Conservation (phyloP, 1,140 invertebrate genomes). For the Ditylenchus dipsaci region DNA sequence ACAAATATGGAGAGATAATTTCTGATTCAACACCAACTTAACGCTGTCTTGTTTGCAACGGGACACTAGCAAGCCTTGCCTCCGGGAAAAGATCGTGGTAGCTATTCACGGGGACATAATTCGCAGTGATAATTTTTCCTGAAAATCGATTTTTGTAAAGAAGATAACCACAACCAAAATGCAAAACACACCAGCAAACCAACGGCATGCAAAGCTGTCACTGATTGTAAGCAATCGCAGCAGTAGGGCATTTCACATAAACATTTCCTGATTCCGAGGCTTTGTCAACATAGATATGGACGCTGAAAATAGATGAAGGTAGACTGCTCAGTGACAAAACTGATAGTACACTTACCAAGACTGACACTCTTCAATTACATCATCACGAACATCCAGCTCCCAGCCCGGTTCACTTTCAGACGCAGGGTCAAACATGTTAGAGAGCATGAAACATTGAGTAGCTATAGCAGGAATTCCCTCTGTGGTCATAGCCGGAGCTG, state of each 20-base stretch:
- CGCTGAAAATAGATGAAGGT: slow-evolving; percentile 37
- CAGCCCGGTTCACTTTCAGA: slow-evolving; percentile 80
- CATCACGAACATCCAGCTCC: slow-evolving; percentile 91
- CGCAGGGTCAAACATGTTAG: slow-evolving; percentile 97
- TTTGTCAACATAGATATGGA: slow-evolving; percentile 95
- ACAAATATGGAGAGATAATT: too few species aligned
- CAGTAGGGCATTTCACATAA: slow-evolving; percentile 95
- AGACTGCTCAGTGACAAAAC: too few species aligned
- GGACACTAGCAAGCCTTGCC: slow-evolving; percentile 60
- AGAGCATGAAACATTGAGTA: slow-evolving; percentile 97
- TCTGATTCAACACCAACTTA: too few species aligned
- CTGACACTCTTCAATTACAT: slow-evolving; percentile 96
- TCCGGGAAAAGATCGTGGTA: slow-evolving; percentile 96
- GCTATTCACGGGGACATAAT: slow-evolving; percentile 94
- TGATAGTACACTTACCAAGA: too few species aligned
- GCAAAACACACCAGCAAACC: slow-evolving; percentile 73
- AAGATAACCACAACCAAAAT: too few species aligned
- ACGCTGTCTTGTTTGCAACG: too few species aligned
- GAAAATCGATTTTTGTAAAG: background rate
- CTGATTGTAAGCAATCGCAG: slow-evolving; percentile 89
- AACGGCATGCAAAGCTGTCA: slow-evolving; percentile 89
- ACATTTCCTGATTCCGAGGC: slow-evolving; percentile 91
- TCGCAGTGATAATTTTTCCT: slow-evolving; percentile 86
- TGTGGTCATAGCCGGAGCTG: too few species aligned
- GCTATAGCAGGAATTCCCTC: slow-evolving; percentile 83